These are phyloP conservation scores for Dolichomitus sp. DNA, from an alignment of 2,888 invertebrate species.

Conservation along the genomic window DNA sequence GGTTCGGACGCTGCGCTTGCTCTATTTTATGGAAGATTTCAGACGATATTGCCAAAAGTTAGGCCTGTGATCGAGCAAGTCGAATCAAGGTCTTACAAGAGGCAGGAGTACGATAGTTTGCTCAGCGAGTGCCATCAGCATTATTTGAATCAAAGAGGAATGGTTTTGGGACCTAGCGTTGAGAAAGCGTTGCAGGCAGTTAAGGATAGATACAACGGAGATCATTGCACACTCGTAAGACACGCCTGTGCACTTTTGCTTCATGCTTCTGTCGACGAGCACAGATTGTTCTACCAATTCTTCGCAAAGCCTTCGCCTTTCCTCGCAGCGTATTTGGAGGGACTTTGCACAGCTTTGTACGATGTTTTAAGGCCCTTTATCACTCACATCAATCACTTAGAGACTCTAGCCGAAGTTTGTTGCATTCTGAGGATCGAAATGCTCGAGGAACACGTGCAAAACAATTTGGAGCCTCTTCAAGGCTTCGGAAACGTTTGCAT, in stretches of 20 bases:
- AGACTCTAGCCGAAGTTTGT: constrained; percentile 98
- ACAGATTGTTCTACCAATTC: constrained; percentile 96
- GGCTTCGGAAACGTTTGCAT: constrained; percentile 93
- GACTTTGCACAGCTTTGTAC: constrained; percentile 95
- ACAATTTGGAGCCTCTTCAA: constrained; percentile 91
- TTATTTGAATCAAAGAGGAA: constrained; percentile 92
- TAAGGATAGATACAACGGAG: constrained; percentile 88
- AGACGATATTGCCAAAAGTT: constrained; percentile 95
- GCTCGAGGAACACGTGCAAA: constrained; percentile 95
- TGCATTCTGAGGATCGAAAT: constrained; percentile 97
- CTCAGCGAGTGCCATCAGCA: constrained; percentile 93
- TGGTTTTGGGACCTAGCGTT: constrained; percentile 88
- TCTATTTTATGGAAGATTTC: constrained; percentile 97
- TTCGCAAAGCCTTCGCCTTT: constrained; percentile 91
- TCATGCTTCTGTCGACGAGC: constrained; percentile 98
- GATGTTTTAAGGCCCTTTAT: constrained; percentile 97
- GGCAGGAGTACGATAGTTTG: constrained; percentile 92
- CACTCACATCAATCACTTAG: constrained; percentile 98
- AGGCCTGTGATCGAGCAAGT: constrained; percentile 93
- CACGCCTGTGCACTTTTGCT: constrained; percentile 96
- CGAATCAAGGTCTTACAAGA: constrained; percentile 91
- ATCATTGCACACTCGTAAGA: constrained; percentile 94
- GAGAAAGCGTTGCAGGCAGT: constrained; percentile 82
- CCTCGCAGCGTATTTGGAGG: constrained; percentile 93
- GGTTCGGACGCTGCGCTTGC: constrained; percentile 91